These are phyloP conservation scores for Campylorhamphus procurvoides DNA, from an alignment of 2,113 vertebrate species.

Conservation along the genomic window DNA sequence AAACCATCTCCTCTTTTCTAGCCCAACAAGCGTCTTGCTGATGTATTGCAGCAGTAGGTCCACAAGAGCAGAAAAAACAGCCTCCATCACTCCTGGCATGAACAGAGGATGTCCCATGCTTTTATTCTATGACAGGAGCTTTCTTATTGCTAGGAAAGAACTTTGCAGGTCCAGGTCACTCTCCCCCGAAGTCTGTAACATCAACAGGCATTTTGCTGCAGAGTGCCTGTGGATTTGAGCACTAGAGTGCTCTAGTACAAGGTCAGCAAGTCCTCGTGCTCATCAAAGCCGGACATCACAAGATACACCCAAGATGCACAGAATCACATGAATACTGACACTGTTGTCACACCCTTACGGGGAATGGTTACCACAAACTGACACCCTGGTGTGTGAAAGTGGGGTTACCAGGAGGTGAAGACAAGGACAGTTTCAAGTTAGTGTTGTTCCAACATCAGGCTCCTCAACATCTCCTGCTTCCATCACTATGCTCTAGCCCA, in stretches of 20 bases:
- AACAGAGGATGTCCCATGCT: not conserved
- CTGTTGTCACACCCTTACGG: not conserved
- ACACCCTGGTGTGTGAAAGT: not conserved
- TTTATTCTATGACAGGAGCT: not conserved
- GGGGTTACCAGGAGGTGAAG: not conserved
- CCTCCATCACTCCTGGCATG: not conserved
- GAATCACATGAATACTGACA: not conserved
- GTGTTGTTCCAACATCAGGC: not conserved
- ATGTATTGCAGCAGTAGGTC: not conserved
- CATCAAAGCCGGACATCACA: not conserved
- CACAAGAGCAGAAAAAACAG: not conserved
- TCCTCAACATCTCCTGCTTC: not conserved
- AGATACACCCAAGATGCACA: not conserved
- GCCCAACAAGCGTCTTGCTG: not conserved
- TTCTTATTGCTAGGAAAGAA: not conserved
- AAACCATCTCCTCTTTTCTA: not conserved
- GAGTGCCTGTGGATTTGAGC: not conserved
- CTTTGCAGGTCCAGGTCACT: not conserved
- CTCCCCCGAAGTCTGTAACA: not conserved
- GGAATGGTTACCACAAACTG: rapidly evolving
- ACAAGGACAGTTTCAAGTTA: not conserved
- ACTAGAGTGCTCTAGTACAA: not conserved
- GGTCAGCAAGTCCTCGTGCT: not conserved
- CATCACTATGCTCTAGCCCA: not conserved
- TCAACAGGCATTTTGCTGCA: not conserved